Evolutionary conservation across 2,797 vertebrate genomes (phyloP).

Genomic region (Gorsachius magnificus): DNA sequence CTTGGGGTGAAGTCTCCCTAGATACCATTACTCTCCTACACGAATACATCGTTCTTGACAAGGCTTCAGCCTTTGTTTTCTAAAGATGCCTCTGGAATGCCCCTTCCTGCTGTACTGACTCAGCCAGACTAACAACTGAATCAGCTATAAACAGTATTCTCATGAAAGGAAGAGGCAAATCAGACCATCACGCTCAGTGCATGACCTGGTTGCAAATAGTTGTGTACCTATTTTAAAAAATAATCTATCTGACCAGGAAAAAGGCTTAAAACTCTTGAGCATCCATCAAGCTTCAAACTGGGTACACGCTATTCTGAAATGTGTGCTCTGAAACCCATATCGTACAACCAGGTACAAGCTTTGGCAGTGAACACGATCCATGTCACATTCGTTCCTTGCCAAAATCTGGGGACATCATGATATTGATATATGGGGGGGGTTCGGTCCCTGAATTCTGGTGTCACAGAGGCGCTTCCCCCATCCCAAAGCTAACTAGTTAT

Average conservation of each 20-base stretch:
- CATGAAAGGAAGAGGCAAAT: background rate
- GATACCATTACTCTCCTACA: background rate
- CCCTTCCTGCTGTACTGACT: constrained; percentile 2
- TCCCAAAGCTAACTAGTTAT: background rate
- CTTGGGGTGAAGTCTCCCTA: constrained; percentile 24
- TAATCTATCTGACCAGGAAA: background rate
- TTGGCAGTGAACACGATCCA: background rate
- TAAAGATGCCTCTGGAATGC: constrained; percentile 42
- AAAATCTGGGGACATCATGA: background rate
- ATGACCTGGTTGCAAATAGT: background rate
- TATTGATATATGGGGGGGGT: fast-evolving
- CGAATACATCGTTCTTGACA: constrained; percentile 27
- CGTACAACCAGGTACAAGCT: background rate
- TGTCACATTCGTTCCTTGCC: fast-evolving
- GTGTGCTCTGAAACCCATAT: background rate
- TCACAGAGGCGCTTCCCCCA: background rate
- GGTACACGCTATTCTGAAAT: background rate
- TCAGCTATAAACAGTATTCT: background rate
- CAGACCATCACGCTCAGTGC: background rate
- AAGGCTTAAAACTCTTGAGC: background rate
- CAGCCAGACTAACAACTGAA: background rate
- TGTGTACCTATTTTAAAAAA: background rate
- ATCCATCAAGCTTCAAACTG: background rate
- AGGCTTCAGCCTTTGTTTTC: constrained; percentile 37
- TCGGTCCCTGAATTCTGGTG: background rate